Evolutionary conservation across 2,888 invertebrate species (phyloP).

Genomic region (Lycia hirtaria): DNA sequence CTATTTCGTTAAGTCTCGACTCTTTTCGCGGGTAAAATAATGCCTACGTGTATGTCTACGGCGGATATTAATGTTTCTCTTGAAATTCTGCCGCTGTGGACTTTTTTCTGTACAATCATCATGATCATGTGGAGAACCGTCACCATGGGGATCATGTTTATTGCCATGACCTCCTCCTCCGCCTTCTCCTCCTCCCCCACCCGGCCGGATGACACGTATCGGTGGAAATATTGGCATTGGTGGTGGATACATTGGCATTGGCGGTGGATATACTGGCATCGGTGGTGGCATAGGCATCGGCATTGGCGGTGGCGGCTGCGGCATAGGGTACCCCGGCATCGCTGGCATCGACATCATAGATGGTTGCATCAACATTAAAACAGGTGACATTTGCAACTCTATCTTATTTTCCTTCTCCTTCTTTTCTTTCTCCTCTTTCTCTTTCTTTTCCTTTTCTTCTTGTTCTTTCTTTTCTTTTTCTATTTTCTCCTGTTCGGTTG

Average conservation of each 20-base stretch:
- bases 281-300: background rate
- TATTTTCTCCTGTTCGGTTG: too few species aligned
- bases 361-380: slow-evolving; percentile 4
- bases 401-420: background rate
- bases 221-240: slow-evolving; percentile 5
- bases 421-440: background rate
- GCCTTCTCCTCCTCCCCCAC: too few species aligned
- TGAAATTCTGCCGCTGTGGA: too few species aligned
- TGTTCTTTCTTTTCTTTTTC: background rate
- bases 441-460: background rate
- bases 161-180: too few species aligned
- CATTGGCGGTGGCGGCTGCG: background rate
- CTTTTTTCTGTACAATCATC: background rate
- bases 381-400: slow-evolving; percentile 4
- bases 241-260: too few species aligned
- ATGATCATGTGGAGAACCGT: background rate
- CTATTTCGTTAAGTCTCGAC: too few species aligned
- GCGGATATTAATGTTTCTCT: too few species aligned
- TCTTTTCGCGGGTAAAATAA: too few species aligned
- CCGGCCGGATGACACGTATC: background rate
- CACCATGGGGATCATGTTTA: background rate
- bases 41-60: too few species aligned
- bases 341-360: slow-evolving; percentile 10
- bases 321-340: background rate
- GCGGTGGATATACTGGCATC: background rate